Evolutionary conservation across 2,797 vertebrate species (phyloP), one percentile per base, ranked within the genome.

Genomic region (Chelon auratus): DNA sequence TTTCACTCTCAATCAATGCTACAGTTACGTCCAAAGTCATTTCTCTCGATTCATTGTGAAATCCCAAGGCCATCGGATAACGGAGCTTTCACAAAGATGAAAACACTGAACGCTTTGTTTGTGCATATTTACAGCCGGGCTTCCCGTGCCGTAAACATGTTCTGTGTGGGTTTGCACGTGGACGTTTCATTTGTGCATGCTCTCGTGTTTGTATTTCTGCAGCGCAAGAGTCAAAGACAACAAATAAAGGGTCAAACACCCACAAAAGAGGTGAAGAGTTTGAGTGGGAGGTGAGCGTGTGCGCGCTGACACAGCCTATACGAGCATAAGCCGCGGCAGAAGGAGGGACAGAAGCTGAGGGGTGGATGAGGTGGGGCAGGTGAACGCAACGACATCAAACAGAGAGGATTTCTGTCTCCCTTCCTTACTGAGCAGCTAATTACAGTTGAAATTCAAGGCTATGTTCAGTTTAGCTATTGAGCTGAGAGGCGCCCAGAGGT

Each of bases 311-410:
- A 40, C 66, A 36, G 60, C 54, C 54, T 30, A 4, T 26, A 8
- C 30, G 3, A 24, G 60, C 37, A 30, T 12, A 42, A 62, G 55
- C 2, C 12, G 51, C 66, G 40, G 22, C 26, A 26, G 62, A 60
- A 43, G 26, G 30, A 39, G 9, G 55, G 72, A 72, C 1, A 57
- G 26, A n/a, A 70, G 63, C 68, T 62, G 68, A 66, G 72, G 72
- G 54, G 66, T 54, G 45, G 74, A 62, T 11, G 73, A 73, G 39
- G 56, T 75, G 67, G 69, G 26, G 68, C 62, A 80, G 75, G 77
- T 78, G 73, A 75, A 80, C 30, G 48, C 51, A 69, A 17, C 37
- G 2, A 57, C 82, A 72, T 81, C 70, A 81, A 68, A 75, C 65
- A 30, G 18, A 24, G 30, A 67, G 58, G 67, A 62, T 69, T 43